These are phyloP conservation scores for Caenorhabditis angaria DNA, from an alignment of 2,888 invertebrate species.

Conservation along the genomic window DNA sequence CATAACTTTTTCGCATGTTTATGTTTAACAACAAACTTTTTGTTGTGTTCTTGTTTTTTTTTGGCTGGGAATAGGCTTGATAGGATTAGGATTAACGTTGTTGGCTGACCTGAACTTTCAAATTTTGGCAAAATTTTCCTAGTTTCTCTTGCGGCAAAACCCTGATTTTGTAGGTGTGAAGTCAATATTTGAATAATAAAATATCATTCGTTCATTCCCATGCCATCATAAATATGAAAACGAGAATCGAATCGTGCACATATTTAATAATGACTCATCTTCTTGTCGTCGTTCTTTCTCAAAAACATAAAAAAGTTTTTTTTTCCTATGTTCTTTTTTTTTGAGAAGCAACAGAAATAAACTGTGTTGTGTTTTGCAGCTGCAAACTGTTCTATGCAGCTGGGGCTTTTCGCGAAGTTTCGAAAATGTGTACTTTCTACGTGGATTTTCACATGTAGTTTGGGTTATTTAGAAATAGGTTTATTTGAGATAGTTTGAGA, in stretches of 20 bases:
- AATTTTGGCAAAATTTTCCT: too few species aligned
- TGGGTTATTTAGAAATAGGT: too few species aligned
- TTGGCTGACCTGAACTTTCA: background rate
- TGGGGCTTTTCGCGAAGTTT: too few species aligned
- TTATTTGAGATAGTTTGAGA: too few species aligned
- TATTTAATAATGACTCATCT: slow-evolving; percentile 4
- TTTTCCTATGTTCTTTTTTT: background rate
- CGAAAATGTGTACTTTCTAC: too few species aligned
- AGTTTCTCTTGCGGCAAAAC: too few species aligned
- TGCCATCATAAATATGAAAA: background rate
- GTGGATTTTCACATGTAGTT: too few species aligned
- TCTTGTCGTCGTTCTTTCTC: background rate
- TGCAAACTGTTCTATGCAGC: too few species aligned
- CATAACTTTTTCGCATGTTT: slow-evolving; percentile 4
- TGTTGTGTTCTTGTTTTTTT: background rate
- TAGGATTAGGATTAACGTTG: background rate
- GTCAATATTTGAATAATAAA: background rate
- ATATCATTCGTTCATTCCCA: background rate
- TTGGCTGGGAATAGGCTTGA: background rate
- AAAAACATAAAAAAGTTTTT: background rate
- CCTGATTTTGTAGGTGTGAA: too few species aligned
- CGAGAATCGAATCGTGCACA: slow-evolving; percentile 3
- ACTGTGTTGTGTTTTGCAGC: too few species aligned
- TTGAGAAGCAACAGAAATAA: too few species aligned
- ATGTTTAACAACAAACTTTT: background rate